Conservation (phyloP, 1,140 invertebrate species). For the Cecropterus lyciades region DNA sequence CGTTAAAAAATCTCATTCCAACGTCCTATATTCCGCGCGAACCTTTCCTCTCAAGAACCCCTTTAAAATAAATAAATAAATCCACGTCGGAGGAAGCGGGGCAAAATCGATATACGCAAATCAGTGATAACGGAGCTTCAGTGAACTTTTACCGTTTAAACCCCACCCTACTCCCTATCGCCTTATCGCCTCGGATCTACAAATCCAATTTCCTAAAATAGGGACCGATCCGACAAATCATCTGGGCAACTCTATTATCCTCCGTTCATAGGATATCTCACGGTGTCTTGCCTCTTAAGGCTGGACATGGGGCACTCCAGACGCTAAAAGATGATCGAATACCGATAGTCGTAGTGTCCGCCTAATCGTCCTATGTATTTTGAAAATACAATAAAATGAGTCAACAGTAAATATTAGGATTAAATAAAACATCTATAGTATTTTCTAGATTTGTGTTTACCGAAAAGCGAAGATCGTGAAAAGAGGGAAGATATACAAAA, state of each 20-base stretch:
- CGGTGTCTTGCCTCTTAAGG: slow-evolving; percentile 47
- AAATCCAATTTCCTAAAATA: slow-evolving; percentile 85
- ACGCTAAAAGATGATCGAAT: not conserved
- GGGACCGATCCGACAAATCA: slow-evolving; percentile 84
- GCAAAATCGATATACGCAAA: slow-evolving; percentile 75
- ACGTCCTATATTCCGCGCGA: not conserved
- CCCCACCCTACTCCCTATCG: slow-evolving; percentile 37
- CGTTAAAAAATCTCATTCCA: slow-evolving; percentile 13
- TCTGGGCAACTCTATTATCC: slow-evolving; percentile 78
- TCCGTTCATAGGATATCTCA: slow-evolving; percentile 49
- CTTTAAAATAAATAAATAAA: slow-evolving; percentile 55
- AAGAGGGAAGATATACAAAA: too few relatives aligned
- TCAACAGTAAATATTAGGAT: too few relatives aligned
- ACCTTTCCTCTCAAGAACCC: slow-evolving; percentile 9
- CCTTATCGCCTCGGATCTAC: slow-evolving; percentile 74
- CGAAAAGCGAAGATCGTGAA: too few relatives aligned
- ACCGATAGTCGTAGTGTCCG: not conserved
- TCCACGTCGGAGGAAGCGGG: slow-evolving; percentile 42
- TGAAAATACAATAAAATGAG: not conserved
- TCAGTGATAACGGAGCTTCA: slow-evolving; percentile 67
- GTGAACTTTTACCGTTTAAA: slow-evolving; percentile 66
- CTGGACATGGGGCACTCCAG: slow-evolving; percentile 24
- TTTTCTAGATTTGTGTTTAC: too few relatives aligned
- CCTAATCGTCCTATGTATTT: not conserved
- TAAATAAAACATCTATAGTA: too few relatives aligned